These are phyloP conservation scores for Amyelois transitella DNA, from an alignment of 1,140 invertebrate species.

Conservation along the genomic window DNA sequence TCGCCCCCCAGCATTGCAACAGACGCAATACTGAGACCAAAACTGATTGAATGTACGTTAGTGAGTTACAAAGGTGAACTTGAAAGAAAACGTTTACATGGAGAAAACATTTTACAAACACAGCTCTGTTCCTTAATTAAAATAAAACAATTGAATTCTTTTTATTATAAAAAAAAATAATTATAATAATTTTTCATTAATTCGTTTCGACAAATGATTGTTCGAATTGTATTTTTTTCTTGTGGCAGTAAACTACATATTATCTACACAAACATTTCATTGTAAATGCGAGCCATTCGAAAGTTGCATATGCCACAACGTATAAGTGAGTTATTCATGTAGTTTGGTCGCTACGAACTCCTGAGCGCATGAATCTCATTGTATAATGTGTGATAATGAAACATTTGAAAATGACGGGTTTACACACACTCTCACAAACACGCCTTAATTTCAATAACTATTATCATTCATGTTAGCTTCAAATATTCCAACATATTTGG, in stretches of 20 bases:
- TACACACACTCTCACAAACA: constrained; percentile 5
- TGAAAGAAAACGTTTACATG: not conserved
- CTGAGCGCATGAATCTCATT: no score
- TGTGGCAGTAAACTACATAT: not conserved
- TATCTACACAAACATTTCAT: not conserved
- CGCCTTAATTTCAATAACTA: constrained; percentile 14
- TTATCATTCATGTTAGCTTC: constrained; percentile 14
- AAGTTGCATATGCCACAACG: constrained; percentile 1
- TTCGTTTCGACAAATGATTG: not conserved
- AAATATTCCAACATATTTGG: constrained; percentile 13
- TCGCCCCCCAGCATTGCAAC: constrained; percentile 7
- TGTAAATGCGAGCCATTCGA: constrained; percentile 11
- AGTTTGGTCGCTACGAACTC: no score
- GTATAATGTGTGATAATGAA: not conserved
- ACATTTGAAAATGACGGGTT: not conserved
- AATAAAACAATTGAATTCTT: not conserved
- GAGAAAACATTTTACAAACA: not conserved
- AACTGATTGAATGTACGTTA: constrained; percentile 11
- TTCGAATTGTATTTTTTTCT: not conserved
- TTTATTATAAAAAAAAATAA: no score
- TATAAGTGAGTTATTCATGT: constrained; percentile 7
- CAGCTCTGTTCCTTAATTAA: not conserved
- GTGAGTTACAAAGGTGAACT: constrained; percentile 5
- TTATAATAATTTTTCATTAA: not conserved
- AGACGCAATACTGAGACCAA: constrained; percentile 8